Base-by-base conservation (phyloP, 2,888 invertebrate genomes). In the Sericinus montela region DNA sequence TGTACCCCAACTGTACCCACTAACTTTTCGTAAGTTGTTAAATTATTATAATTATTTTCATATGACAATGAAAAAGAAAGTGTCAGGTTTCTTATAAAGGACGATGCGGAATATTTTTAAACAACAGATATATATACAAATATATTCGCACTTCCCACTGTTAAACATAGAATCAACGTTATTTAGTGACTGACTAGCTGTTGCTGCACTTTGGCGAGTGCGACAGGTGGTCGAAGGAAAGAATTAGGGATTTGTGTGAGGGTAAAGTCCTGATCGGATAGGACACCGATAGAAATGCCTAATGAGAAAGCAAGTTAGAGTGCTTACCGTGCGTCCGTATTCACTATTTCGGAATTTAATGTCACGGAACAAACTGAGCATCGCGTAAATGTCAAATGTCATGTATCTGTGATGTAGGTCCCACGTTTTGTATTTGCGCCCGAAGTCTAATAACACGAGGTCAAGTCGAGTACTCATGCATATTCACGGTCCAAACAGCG, bases 161-260 rank as follows among this genome's bases (percentile, higher is more conserved):
- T 77, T 79, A 74, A 60, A 67, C 77, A 67, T 84, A 86, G 85
- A 87, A 86, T 86, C 82, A 75, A 78, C 73, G 76, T 75, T 79
- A 80, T 81, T 83, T 82, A 82, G 83, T 86, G 86, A 86, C 86
- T 87, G 87, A 86, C 86, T 86, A 85, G 87, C 83, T 80, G 80
- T 81, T 79, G 79, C 72, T 80, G 75, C 68, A 73, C 72, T 75
- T 71, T 66, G 59, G 60, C 75, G 75, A 71, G 72, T 70, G 74
- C 73, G 72, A 84, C 87, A 86, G 84, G 86, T 85, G 86, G 85
- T 82, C 80, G 83, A 78, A 78, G 73, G 83, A 82, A 84, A 81
- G 78, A 75, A 78, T 75, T 72, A 71, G 56, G 65, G 59, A 59
- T 51, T 54, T 60, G 58, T 57, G 60, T 64, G 52, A 54, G 42